Base-by-base conservation (phyloP, 2,113 vertebrate species). In the Anolis carolinensis region DNA sequence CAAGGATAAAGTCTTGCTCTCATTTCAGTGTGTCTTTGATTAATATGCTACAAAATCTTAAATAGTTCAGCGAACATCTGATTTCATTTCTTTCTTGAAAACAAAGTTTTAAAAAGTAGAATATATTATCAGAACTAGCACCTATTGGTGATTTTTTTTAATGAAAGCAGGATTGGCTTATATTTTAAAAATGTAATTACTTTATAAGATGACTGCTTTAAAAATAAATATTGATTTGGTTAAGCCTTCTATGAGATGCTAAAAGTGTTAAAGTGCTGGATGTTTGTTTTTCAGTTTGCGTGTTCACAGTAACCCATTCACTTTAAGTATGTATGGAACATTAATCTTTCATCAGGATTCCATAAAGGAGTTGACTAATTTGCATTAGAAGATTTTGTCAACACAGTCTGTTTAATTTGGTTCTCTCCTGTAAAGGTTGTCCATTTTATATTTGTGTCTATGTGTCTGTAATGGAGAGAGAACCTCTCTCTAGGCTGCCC, bases 201-300 rank as follows among this genome's bases (percentile, higher is more conserved):
- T 87, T 90, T 88, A 76, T 63, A 23, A 63, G 76, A 6, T 23
- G 75, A 36, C 87, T 82, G 63, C 78, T 88, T 88, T 74, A 79
- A 89, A 59, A 86, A 93, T 93, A 93, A 93, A 93, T 93, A 93
- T 95, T 96, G 94, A 92, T 89, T 65, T 65, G 63, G 11, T 55
- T 80, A 91, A 87, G 30, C 89, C 63, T 93, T 95, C 92, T 95
- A 93, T 93, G 92, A 91, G 83, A 93, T 89, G 80, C 73, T 72
- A 82, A 72, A 68, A 87, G 62, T 70, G 68, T 11, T 52, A 68
- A 16, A 83, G 16, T 75, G 55, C 39, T 7, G 1, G 34, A 48
- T 50, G 75, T 52, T 83, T 25, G n/a, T 77, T 48, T 75, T 16
- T 34, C 32, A 10, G 86, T 96, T 88, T 83, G 94, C 52, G 75